Evolutionary conservation across 2,113 vertebrate genomes (phyloP).

Genomic region (Sisor rabdophorus): DNA sequence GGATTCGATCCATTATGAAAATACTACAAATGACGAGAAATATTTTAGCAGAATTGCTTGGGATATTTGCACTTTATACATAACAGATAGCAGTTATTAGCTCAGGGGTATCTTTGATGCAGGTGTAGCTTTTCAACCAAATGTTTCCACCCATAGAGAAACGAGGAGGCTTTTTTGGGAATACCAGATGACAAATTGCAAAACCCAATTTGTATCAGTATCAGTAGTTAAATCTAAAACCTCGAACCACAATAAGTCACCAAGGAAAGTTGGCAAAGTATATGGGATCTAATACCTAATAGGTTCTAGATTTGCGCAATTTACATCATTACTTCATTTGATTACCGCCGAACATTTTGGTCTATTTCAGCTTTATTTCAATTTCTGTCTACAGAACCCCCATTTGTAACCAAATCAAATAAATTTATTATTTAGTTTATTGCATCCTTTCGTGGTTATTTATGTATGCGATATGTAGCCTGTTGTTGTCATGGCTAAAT

Average conservation of each 20-base stretch:
- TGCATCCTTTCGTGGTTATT: no score
- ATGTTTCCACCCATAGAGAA: no score
- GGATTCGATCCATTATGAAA: neutral
- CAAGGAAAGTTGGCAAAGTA: neutral
- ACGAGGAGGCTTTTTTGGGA: neutral
- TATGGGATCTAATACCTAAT: neutral
- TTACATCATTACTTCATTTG: neutral
- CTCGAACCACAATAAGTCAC: neutral
- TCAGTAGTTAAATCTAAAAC: neutral
- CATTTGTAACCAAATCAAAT: neutral
- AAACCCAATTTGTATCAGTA: neutral
- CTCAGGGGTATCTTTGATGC: no score
- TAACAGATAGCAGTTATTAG: no score
- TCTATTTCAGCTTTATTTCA: neutral
- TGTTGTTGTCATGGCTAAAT: no score
- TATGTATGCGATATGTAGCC: no score
- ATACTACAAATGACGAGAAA: neutral
- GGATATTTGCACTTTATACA: neutral
- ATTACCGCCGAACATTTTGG: neutral
- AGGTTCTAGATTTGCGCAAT: neutral
- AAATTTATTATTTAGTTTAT: no score
- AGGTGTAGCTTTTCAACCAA: no score
- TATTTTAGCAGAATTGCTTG: neutral
- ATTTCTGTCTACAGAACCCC: neutral
- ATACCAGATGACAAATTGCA: no score